Conservation (phyloP, 2,888 invertebrate species). For the Vanessa cardui region DNA sequence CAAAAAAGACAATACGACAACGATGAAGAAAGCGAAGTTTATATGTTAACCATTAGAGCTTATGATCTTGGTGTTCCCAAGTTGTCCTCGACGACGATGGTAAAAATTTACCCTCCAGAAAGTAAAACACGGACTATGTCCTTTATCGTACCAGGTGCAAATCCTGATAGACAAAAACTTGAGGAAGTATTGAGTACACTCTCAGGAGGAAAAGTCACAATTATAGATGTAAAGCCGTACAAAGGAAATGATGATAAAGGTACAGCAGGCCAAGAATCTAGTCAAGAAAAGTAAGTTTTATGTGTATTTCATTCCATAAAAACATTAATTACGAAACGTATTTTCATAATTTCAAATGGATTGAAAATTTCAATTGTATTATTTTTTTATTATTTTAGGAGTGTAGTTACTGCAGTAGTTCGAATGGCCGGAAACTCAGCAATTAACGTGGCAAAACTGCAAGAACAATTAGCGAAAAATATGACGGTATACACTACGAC, state of each 20-base stretch:
- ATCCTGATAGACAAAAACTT: conserved; percentile 88
- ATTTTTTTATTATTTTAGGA: conserved; percentile 71
- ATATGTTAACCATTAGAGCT: conserved; percentile 88
- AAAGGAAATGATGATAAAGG: conserved; percentile 81
- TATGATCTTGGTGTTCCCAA: conserved; percentile 94
- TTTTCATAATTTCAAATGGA: too few species aligned
- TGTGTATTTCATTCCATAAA: too few species aligned
- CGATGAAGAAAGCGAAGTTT: conserved; percentile 79
- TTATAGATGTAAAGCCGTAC: conserved; percentile 89
- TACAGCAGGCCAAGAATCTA: conserved; percentile 78
- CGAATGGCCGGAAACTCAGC: conserved; percentile 85
- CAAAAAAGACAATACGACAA: conserved; percentile 75
- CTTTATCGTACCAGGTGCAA: conserved; percentile 90
- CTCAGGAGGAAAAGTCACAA: conserved; percentile 90
- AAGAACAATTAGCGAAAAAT: conserved; percentile 82
- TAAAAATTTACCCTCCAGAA: conserved; percentile 90
- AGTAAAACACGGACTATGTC: conserved; percentile 89
- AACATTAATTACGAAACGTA: too few species aligned
- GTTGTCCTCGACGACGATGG: conserved; percentile 86
- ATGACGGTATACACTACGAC: conserved; percentile 72
- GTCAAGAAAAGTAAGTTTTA: conserved; percentile 80
- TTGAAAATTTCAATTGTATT: not conserved
- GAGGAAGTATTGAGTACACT: conserved; percentile 89
- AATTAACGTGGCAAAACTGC: conserved; percentile 88
- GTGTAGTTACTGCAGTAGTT: conserved; percentile 88